Evolutionary conservation across 2,113 vertebrate species (phyloP), one percentile per base, ranked within the genome.

Genomic region (Ia io): DNA sequence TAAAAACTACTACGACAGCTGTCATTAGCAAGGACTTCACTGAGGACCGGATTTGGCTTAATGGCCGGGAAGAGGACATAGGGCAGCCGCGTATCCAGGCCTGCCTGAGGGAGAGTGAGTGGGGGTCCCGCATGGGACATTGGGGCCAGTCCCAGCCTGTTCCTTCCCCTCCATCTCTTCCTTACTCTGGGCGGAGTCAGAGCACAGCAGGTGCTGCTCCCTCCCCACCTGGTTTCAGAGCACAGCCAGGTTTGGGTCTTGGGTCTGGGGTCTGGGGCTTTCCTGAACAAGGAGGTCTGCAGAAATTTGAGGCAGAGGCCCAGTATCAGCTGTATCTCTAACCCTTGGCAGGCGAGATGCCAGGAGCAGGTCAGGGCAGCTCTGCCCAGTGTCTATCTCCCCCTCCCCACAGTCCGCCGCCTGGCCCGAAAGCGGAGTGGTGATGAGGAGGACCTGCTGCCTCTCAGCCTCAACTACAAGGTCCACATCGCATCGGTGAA

Each of bases 1-100:
- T 99, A 40, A 99, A 99, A 98, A 99, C 99, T 51, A 99, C 99
- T 47, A 99, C 99, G 2, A 99, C 99, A 0, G 99, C 98, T 0
- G 98, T 98, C 5, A 97, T 99, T 93, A 99, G 99, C 97, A 98
- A 97, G 83, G 98, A 98, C 76, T 99, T 99, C 97, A 93, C 98
- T 0, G 98, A 99, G 95, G 99, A 99, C 97, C 98, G 98, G 8
- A 98, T 99, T 83, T 99, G 99, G 99, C 98, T 99, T 53, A 99
- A 99, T 0, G 99, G 99, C 86, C 98, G 97, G 94, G 99, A 99
- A 82, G 98, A 98, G 2, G 98, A 99, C 0, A 97, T 99, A 56
- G 98, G 85, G 78, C 99, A 99, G 79, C 99, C 99, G 0, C 98
- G 99, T 79, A 97, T 99, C 3, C 99, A 99, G 98, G 98, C 99